These are phyloP conservation scores for Sicus ferrugineus DNA, from an alignment of 2,888 invertebrate species.

Conservation along the genomic window DNA sequence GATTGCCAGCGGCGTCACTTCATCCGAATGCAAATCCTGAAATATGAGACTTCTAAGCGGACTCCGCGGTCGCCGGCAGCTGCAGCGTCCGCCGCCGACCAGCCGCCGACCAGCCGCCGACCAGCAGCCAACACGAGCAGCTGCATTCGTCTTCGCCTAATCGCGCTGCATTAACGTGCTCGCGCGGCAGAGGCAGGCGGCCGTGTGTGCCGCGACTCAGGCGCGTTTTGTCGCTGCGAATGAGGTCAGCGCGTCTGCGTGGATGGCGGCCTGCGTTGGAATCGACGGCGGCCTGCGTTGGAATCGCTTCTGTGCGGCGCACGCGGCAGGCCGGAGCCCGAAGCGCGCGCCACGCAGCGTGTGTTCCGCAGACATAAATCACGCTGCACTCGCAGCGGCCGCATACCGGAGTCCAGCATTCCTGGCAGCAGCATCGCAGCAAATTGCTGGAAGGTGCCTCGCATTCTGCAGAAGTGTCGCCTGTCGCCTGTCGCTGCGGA, in stretches of 20 bases:
- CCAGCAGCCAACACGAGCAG: not conserved
- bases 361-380: conserved; percentile 19
- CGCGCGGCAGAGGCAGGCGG: conserved; percentile 4
- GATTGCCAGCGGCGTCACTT: not conserved
- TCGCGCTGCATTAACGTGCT: conserved; percentile 7
- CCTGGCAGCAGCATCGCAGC: not conserved
- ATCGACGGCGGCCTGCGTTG: conserved; percentile 15
- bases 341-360: conserved; percentile 11
- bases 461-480: conserved; percentile 14
- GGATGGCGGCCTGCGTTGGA: not conserved
- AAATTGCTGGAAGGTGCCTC: conserved; percentile 18
- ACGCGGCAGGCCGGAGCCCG: not conserved
- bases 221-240: conserved; percentile 13
- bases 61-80: no score
- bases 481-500: not conserved
- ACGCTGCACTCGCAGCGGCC: not conserved
- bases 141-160: conserved; percentile 18
- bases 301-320: conserved; percentile 19
- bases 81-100: not conserved
- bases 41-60: not conserved
- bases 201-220: not conserved
- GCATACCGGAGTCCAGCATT: not conserved
- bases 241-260: conserved; percentile 19
- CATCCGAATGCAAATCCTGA: not conserved
- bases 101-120: not conserved